phyloP scores from a whole-genome alignment of 2,113 vertebrate species.

The Rostratula benghalensis region DNA sequence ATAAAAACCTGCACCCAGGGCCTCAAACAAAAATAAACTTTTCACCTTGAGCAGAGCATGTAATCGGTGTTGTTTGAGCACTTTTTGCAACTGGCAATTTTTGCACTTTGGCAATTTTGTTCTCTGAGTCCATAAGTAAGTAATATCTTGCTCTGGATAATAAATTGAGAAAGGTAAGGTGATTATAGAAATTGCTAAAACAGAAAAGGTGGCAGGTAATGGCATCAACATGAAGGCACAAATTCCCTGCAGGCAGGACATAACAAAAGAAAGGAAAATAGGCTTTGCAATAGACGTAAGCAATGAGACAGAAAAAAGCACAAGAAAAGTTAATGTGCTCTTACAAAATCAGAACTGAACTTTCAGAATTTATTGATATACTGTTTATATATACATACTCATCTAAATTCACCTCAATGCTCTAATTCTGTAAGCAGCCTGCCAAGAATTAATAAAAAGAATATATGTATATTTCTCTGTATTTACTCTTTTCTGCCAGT shows the following conservation, averaged over 20 bases:
- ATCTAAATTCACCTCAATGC: constrained; percentile 46
- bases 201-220: constrained; percentile 5
- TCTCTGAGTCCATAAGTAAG: background rate
- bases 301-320: background rate
- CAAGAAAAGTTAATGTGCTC: background rate
- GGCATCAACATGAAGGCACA: background rate
- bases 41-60: background rate
- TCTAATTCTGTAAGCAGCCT: constrained; percentile 30
- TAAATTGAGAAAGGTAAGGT: background rate
- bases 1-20: background rate
- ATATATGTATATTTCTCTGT: constrained; percentile 28
- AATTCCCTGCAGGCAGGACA: background rate
- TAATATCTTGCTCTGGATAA: background rate
- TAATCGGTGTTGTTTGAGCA: background rate
- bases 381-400: constrained; percentile 24
- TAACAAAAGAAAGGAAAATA: constrained; percentile 39
- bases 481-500: constrained; percentile 46
- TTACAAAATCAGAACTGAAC: constrained; percentile 35
- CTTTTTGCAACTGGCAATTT: background rate
- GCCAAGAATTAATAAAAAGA: constrained; percentile 66
- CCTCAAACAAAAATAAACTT: background rate
- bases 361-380: constrained; percentile 35
- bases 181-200: constrained; percentile 45
- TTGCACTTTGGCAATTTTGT: background rate
- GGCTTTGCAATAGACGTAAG: background rate